These are phyloP conservation scores for Eurytoma californica DNA, from an alignment of 2,888 invertebrate genomes.

Conservation along the genomic window DNA sequence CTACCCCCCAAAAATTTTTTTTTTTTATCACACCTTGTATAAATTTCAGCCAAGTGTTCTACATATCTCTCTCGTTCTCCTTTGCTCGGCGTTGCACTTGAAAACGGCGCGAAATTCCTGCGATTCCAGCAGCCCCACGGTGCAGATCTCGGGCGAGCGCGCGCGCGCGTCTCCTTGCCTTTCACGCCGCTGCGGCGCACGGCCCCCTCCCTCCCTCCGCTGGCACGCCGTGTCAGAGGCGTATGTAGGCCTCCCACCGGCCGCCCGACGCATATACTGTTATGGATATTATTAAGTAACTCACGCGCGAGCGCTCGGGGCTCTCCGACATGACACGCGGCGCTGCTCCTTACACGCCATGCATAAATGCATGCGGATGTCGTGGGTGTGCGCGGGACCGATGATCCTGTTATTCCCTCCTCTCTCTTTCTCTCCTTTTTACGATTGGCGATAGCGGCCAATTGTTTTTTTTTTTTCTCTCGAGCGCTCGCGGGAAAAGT, in stretches of 20 bases:
- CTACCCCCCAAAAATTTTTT: background rate
- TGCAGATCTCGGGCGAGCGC: constrained; percentile 9
- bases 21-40: background rate
- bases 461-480: background rate
- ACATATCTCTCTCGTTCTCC: no score
- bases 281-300: constrained; percentile 73
- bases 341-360: background rate
- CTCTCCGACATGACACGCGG: constrained; percentile 38
- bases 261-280: constrained; percentile 59
- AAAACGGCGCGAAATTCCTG: background rate
- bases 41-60: no score
- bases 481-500: background rate
- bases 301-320: constrained; percentile 56
- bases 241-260: constrained; percentile 26
- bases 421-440: background rate
- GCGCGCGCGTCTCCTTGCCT: constrained; percentile 49
- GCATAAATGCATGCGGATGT: background rate
- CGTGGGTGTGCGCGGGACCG: background rate
- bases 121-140: constrained; percentile 30
- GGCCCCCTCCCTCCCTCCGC: constrained; percentile 49
- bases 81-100: background rate
- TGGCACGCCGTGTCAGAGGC: constrained; percentile 6
- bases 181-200: background rate
- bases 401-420: constrained; percentile 1
- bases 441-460: background rate